Base-by-base conservation (phyloP, 2,888 invertebrate genomes). In the Cecidostiba fungosa region DNA sequence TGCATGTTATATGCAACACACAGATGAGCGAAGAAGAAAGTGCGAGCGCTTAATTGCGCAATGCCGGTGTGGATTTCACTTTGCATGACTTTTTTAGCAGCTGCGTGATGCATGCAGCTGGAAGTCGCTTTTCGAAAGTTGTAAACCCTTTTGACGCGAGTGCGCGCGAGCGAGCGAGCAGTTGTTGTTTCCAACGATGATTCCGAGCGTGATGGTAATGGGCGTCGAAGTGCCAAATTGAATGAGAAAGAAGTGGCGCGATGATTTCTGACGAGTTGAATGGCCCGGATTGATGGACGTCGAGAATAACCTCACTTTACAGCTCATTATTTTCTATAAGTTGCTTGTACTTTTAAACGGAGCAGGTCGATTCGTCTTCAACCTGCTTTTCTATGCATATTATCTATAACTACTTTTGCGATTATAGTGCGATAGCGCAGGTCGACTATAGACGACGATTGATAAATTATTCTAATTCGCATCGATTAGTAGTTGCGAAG, bases 61-160 rank as follows among this genome's bases (percentile, higher is more conserved):
- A 62, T 23, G 26, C 6, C 73, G 62, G 26, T 43, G 73, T 43
- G 59, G 39, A 59, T 62, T 81, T 81, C 81, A 74, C 39, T 81
- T 39, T 29, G 43, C 39, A 62, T 74, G 43, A 74, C 62, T 74
- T 74, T 74, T 81, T 81, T 54, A 74, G 29, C 73, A 32, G 69
- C 26, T 62, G 62, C 43, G 72, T 80, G 59, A 59, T 59, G 72
- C 39, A 39, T 59, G 72, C n/a, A 26, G 59, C 6, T 54, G 39
- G 32, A 73, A 72, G 32, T 36, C 19, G 32, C 32, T 32, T 69
- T 73, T 72, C 32, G 19, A 80, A 80, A 50, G 59, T 80, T 23
- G 32, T 39, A 39, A 3, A 39, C n/a, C 43, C 73, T 16, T 43
- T 26, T 73, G 43, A 43, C 43, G 26, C 26, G n/a, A n/a, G n/a